Evolutionary conservation across 2,888 invertebrate species (phyloP).

Genomic region (Crematogaster levior): DNA sequence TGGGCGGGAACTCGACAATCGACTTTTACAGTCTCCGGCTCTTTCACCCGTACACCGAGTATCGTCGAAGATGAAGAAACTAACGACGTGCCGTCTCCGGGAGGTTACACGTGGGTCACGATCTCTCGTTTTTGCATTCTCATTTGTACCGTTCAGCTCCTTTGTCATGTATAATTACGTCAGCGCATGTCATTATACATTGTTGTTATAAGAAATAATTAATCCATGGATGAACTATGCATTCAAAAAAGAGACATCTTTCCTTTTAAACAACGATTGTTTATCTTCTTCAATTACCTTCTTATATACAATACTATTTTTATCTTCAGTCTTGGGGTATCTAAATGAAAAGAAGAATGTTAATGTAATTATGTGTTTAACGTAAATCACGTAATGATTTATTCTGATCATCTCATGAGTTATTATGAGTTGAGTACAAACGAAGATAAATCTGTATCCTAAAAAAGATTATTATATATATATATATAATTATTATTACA

Average conservation of each 20-base stretch:
- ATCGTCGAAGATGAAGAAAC: slow-evolving; percentile 61
- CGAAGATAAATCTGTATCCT: background rate
- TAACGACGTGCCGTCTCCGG: slow-evolving; percentile 52
- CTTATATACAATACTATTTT: background rate
- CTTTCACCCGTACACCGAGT: slow-evolving; percentile 65
- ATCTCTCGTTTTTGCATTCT: slow-evolving; percentile 22
- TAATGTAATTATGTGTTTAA: slow-evolving; percentile 6
- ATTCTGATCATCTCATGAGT: background rate
- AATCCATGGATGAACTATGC: background rate
- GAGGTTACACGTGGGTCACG: slow-evolving; percentile 37
- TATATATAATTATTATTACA: background rate
- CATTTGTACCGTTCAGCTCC: background rate
- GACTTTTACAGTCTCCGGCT: slow-evolving; percentile 78
- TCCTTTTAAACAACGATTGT: background rate
- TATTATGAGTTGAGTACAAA: background rate
- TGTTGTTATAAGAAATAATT: slow-evolving; percentile 11
- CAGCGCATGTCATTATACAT: slow-evolving; percentile 4
- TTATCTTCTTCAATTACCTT: background rate
- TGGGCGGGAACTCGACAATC: slow-evolving; percentile 81
- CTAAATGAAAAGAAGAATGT: background rate
- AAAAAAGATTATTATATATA: no score
- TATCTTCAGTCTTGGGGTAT: background rate
- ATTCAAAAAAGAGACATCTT: background rate
- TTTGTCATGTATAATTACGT: slow-evolving; percentile 33
- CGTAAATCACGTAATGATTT: background rate